phyloP scores from a whole-genome alignment of 2,113 vertebrate species.

The Sarotherodon lohbergeri region DNA sequence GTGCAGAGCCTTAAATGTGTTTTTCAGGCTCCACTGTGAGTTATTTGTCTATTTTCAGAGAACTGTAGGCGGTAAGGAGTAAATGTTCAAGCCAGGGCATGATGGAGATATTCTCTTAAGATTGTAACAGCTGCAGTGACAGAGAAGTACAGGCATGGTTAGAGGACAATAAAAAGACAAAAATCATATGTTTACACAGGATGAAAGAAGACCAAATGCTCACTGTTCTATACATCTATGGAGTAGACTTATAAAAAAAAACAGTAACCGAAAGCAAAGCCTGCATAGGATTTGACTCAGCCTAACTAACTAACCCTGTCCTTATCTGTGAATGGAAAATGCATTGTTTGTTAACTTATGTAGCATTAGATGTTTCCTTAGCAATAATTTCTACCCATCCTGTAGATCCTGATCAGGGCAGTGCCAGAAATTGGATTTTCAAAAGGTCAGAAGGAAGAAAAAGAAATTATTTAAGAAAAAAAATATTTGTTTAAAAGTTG shows the following conservation, averaged over 20 bases:
- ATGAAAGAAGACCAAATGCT: not conserved
- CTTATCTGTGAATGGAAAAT: not conserved
- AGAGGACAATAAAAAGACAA: not conserved
- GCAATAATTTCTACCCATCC: not conserved
- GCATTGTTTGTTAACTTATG: not conserved
- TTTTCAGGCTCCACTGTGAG: conserved; percentile 41
- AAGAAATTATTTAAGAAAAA: not conserved
- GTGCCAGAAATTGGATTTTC: not conserved
- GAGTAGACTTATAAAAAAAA: not conserved
- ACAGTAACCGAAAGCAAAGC: not conserved
- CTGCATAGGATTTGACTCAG: not conserved
- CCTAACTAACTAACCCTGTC: not conserved
- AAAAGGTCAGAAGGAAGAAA: not conserved
- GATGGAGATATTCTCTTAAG: conserved; percentile 37
- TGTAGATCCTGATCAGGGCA: not conserved
- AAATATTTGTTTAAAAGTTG: not conserved
- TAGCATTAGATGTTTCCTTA: not conserved
- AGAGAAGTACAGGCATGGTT: not conserved
- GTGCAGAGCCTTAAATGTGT: conserved; percentile 44
- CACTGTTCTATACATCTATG: not conserved
- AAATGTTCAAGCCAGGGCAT: conserved; percentile 48
- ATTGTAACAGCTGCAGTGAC: conserved; percentile 32
- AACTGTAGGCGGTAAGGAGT: conserved; percentile 53
- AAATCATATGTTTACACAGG: not conserved
- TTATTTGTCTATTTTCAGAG: conserved; percentile 67